Conservation (phyloP, 2,113 vertebrate species). For the Bungarus multicinctus region DNA sequence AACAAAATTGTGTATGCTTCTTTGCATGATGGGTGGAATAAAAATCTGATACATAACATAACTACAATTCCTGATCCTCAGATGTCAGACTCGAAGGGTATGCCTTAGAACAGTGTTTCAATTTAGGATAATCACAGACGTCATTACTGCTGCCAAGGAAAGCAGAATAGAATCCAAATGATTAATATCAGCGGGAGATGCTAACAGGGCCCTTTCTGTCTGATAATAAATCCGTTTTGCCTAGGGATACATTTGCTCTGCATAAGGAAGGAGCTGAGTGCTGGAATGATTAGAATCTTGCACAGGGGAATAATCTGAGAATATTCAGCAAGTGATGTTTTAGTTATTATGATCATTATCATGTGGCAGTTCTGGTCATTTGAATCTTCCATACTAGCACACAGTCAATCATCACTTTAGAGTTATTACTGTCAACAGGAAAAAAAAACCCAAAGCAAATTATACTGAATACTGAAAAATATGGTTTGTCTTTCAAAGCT, state of each 20-base stretch:
- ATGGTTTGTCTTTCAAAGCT: background rate
- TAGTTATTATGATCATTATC: background rate
- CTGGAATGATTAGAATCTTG: background rate
- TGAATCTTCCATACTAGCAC: background rate
- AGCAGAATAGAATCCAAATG: slow-evolving; percentile 5
- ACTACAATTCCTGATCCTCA: background rate
- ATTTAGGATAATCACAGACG: background rate
- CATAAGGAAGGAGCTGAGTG: background rate
- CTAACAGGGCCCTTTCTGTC: background rate
- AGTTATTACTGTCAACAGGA: background rate
- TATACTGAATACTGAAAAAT: background rate
- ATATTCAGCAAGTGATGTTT: background rate
- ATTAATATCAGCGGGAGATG: background rate
- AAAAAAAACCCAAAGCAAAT: background rate
- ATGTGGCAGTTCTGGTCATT: background rate
- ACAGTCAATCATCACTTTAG: background rate
- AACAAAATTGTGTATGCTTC: background rate
- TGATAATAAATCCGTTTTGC: background rate
- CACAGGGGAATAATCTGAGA: background rate
- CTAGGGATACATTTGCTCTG: background rate
- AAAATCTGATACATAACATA: background rate
- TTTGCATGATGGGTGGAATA: background rate
- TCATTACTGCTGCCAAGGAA: background rate
- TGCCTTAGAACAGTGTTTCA: background rate
- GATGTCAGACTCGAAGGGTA: slow-evolving; percentile 5